Base-by-base conservation (phyloP, 2,113 vertebrate genomes). In the Marmota monax region DNA sequence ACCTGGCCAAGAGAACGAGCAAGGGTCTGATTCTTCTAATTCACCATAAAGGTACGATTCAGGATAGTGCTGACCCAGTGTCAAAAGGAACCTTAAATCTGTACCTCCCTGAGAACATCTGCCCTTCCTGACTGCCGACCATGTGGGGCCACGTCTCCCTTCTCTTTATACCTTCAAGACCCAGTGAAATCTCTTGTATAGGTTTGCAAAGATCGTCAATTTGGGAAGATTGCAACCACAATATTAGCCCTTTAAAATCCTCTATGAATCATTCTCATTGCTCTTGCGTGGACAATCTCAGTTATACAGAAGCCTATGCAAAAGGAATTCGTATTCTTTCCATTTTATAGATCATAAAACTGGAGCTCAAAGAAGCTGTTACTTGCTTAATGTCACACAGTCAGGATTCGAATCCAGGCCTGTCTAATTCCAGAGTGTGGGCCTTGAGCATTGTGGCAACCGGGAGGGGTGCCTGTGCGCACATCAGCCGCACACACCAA, bases 401-500 rank as follows among this genome's bases (percentile, higher is more conserved):
- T 29, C 45, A 58, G 42, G 69, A 58, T 78, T 67, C n/a, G 73
- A 79, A 78, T 72, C 58, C 45, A 78, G 34, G 7, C 4, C n/a
- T 65, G 7, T 58, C 18, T 88, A 32, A 39, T 82, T 85, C 45
- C 23, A 73, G 61, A 84, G 29, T 10, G 65, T 76, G 78, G 4
- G 14, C 65, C 65, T 42, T 70, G 34, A 72, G 32, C 7, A 12
- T 1, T 8, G 9, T 18, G 9, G 23, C 11, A 84, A 83, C 73
- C 0, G 13, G n/a, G 67, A 9, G 1, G 29, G 48, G 29, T 13
- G 4, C 56, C 20, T 61, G 4, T 29, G 5, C 5, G 7, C 7
- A 20, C 14, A 17, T 1, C 3, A 0, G 0, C 12, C 6, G 7
- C 13, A 17, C 32, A 7, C 18, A 20, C 34, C 45, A 0, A n/a